Evolutionary conservation across 2,888 invertebrate genomes (phyloP), one percentile per base, ranked within the genome.

Genomic region (Thecophora atra): DNA sequence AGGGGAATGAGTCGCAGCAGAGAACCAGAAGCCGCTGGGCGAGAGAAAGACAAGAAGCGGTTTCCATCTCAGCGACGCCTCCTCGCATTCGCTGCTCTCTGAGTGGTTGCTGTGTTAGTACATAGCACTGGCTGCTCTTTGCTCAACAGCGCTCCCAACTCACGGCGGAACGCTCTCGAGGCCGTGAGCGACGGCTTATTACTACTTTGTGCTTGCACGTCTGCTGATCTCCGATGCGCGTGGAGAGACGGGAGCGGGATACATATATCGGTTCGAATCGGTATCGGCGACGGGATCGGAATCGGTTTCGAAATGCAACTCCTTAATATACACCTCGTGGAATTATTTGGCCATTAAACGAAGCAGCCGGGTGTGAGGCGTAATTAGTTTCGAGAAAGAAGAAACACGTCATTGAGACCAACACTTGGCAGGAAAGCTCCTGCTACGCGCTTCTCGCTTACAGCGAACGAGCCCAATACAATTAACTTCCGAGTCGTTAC

Each of bases 251-350:
- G 70, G 54, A 77, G 78, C 69, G 71, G 71, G 81, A 77, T 75
- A 72, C n/a, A n/a, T n/a, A 37, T 30, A 68, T 65, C 75, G 72
- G 47, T 62, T 67, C 74, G 71, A 60, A 54, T 73, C 76, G 75
- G 72, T 73, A 74, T 76, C 75, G 76, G 74, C 73, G 71, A 74
- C 73, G 76, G 70, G 54, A 77, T 78, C 69, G 71, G 71, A 60
- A 54, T 73, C 76, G 75, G 72, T 73, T 74, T 76, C 75, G 76
- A 74, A 79, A 79, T 79, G 77, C 76, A 78, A 79, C 78, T 78
- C 78, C 79, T 81, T 80, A 80, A 79, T 76, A 80, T 78, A 81
- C 78, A 81, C 79, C 79, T 78, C 77, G 77, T 72, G 73, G 73
- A 71, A 72, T 75, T 77, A 78, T 76, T 78, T 76, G 76, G 75